Evolutionary conservation across 2,797 vertebrate genomes (phyloP), one percentile per base, ranked within the genome.

Genomic region (Oreochromis mossambicus): DNA sequence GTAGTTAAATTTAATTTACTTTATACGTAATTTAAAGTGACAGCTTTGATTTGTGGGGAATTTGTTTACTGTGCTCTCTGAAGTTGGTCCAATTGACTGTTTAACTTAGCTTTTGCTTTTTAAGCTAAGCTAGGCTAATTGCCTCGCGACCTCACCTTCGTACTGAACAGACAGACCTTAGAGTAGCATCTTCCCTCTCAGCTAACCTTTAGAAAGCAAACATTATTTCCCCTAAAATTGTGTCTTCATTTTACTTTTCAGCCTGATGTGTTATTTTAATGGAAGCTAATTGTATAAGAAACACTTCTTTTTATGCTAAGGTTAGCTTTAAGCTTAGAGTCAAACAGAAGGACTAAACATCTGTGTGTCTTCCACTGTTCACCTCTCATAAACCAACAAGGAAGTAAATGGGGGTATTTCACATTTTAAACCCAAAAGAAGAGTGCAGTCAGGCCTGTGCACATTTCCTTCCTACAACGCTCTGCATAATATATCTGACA

Each of bases 401-500:
- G 48, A 50, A 50, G 7, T 75, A 50, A 73, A 34, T 77, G 66
- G 61, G 61, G 55, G 36, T 32, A 46, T 73, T 80, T 82, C 29
- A 34, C 41, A 32, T 29, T 81, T 24, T 77, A 32, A 51, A 70
- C 19, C 4, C 24, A 52, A 41, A 46, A 77, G 78, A 55, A 8
- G 26, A 82, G 77, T 75, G 9, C 43, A 81, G 55, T 13, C 80
- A 70, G 66, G 19, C 26, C 51, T 52, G 77, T 21, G 41, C 14
- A 38, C 41, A 55, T 21, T 9, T 55, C 29, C 5, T 43, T 41
- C 21, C 78, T 6, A 12, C 61, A 75, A 21, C 19, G 3, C n/a
- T 78, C 54, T 83, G 80, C 66, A 81, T 82, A 86, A 80, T 61
- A 46, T 76, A 83, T 58, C 51, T 76, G 83, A 86, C 83, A 83